phyloP scores from a whole-genome alignment of 2,113 vertebrate genomes.

The Carassius carassius region DNA sequence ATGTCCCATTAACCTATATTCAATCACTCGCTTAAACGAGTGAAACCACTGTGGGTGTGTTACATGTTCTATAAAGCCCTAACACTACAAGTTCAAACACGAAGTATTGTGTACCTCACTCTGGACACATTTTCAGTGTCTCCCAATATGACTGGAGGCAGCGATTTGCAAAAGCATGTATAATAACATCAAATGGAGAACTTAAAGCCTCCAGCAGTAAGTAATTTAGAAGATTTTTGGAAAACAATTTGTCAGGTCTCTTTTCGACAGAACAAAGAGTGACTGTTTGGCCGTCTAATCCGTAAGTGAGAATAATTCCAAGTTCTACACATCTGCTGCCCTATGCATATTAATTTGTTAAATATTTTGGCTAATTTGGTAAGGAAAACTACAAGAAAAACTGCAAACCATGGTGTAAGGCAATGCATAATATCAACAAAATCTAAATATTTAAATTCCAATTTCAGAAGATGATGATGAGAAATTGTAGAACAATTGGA shows the following conservation, averaged over 20 bases:
- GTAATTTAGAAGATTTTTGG: neutral
- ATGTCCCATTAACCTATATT: conserved; percentile 18
- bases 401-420: neutral
- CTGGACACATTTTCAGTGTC: neutral
- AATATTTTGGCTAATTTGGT: neutral
- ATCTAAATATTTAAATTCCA: neutral
- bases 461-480: neutral
- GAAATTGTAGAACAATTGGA: neutral
- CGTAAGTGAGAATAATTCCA: neutral
- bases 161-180: conserved; percentile 24
- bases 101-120: conserved; percentile 40
- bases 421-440: neutral
- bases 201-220: conserved; percentile 41
- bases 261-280: conserved; percentile 8
- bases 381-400: neutral
- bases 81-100: conserved; percentile 29
- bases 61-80: neutral
- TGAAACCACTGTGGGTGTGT: neutral
- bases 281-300: neutral
- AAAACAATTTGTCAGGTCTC: neutral
- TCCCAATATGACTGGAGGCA: conserved; percentile 30
- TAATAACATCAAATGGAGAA: conserved; percentile 36
- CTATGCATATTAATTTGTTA: neutral
- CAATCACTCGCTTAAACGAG: neutral
- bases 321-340: neutral